Evolutionary conservation across 2,888 invertebrate genomes (phyloP).

Genomic region (Macaria liturata): DNA sequence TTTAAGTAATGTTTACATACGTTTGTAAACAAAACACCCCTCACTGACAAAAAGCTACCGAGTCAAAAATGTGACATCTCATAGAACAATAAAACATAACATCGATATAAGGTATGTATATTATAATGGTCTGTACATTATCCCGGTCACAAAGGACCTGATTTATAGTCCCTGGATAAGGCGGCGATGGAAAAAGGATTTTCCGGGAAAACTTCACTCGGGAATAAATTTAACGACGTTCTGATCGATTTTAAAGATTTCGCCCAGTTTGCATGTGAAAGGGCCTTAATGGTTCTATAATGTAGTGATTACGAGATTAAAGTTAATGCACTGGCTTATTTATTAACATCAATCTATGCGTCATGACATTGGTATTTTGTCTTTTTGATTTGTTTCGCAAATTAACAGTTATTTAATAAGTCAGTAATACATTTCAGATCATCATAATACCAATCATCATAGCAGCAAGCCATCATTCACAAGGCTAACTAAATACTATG

Average conservation of each 20-base stretch:
- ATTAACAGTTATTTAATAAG: too few relatives aligned
- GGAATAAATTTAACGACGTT: conserved; percentile 52
- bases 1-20: too few relatives aligned
- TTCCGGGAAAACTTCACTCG: conserved; percentile 54
- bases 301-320: too few relatives aligned
- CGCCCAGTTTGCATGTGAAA: conserved; percentile 21
- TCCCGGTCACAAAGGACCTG: conserved; percentile 65
- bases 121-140: conserved; percentile 67
- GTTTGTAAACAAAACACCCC: not conserved
- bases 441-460: too few relatives aligned
- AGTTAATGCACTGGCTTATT: too few relatives aligned
- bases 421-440: too few relatives aligned
- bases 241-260: conserved; percentile 51
- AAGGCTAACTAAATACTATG: too few relatives aligned
- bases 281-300: too few relatives aligned
- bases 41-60: conserved; percentile 37
- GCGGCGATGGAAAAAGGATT: conserved; percentile 65
- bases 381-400: too few relatives aligned
- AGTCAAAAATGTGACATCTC: conserved; percentile 42
- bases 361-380: too few relatives aligned
- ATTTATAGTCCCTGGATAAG: conserved; percentile 70
- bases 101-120: conserved; percentile 37
- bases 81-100: conserved; percentile 46
- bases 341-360: too few relatives aligned
- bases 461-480: too few relatives aligned